Evolutionary conservation across 2,113 vertebrate species (phyloP), one percentile per base, ranked within the genome.

Genomic region (Embiotoca jacksoni): DNA sequence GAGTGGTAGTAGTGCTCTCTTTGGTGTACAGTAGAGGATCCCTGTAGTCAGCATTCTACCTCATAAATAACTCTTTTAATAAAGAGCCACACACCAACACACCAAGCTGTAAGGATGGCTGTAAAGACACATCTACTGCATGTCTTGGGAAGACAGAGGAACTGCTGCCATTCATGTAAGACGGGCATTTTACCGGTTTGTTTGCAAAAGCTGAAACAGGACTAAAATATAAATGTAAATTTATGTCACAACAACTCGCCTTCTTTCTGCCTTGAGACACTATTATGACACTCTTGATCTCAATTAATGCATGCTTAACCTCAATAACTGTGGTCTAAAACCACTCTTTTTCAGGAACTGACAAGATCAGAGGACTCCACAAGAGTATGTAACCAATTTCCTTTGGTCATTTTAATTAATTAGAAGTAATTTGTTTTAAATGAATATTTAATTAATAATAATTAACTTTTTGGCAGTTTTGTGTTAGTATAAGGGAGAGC

Each of bases 51-150:
- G 87, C 87, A 88, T 71, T 73, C 16, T 53, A n/a, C 59, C 67
- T 81, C 72, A 73, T 87, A 84, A 84, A 81, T 80, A 85, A 83
- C 72, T 84, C 59, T 67, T 83, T 83, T 85, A 89, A 88, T 85
- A 78, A 91, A 71, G 39, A 60, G 49, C 47, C 65, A 37, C 61
- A 44, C 64, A 50, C 39, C 55, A 35, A 35, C 62, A 44, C 39
- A 65, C 13, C 8, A 0, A 8, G 47, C 36, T 52, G 39, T 69
- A 47, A 59, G 32, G 75, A 70, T 47, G 39, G 47, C 63, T 60
- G 33, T 69, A 78, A 75, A 79, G 30, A 55, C 63, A 58, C 11
- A 70, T 70, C 56, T 68, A 13, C 53, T 66, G 2, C 41, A 47
- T 30, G 61, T 72, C 70, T 23, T 36, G 6, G n/a, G 36, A 33